Conservation (phyloP, 2,113 vertebrate genomes). For the Parotia lawesii region DNA sequence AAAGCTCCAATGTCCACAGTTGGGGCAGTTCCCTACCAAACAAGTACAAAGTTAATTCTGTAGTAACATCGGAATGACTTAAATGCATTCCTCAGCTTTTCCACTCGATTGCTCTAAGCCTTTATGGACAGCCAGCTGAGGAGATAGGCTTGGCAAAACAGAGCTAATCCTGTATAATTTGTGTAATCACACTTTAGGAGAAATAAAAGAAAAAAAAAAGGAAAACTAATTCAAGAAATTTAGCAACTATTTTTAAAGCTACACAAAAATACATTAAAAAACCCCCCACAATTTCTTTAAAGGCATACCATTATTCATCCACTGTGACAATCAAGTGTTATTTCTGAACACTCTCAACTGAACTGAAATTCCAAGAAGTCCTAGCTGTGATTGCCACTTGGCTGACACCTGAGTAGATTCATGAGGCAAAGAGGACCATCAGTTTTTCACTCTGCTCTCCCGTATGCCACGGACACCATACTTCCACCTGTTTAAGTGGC, state of each 20-base stretch:
- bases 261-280: neutral
- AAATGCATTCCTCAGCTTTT: neutral
- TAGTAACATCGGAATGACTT: neutral
- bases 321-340: neutral
- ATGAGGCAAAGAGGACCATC: neutral
- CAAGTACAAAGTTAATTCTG: neutral
- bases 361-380: neutral
- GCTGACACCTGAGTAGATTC: neutral
- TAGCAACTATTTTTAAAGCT: neutral
- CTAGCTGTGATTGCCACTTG: neutral
- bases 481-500: neutral
- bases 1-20: neutral
- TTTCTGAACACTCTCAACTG: neutral
- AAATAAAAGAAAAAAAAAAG: neutral
- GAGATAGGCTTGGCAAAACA: neutral
- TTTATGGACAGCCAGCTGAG: neutral
- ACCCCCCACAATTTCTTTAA: neutral
- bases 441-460: neutral
- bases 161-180: neutral
- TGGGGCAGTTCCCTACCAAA: neutral
- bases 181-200: neutral
- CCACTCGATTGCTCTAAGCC: neutral
- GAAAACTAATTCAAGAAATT: neutral
- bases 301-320: neutral
- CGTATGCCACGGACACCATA: accelerated